A percentile compares a stretch with the other conserved stretches of the same genome.
Conservation (phyloP, 2,888 invertebrate genomes). For the Macrophya alboannulata region DNA sequence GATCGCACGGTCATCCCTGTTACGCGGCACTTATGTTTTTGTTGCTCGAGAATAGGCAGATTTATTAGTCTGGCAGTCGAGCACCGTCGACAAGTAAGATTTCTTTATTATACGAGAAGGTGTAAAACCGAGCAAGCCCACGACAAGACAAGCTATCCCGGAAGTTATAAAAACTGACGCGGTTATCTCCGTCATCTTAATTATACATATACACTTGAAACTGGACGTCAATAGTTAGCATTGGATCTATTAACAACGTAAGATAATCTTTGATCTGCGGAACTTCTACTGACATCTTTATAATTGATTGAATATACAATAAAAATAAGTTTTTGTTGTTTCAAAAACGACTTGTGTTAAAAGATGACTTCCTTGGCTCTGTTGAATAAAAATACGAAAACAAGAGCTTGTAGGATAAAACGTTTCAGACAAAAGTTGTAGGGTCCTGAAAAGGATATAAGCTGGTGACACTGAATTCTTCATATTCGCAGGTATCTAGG, state of each 20-base stretch:
- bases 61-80: constrained; percentile 9
- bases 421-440: no score
- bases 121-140: background rate
- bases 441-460: no score
- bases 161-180: background rate
- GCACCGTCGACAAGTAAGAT: constrained; percentile 1
- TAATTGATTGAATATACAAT: background rate
- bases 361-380: background rate
- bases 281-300: background rate
- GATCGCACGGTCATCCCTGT: background rate
- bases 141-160: background rate
- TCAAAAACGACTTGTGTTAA: background rate
- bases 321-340: background rate
- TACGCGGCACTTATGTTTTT: background rate
- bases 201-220: background rate
- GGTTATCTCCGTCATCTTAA: background rate
- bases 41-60: background rate
- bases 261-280: constrained; percentile 11
- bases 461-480: no score
- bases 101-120: constrained; percentile 29
- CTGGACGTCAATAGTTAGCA: background rate
- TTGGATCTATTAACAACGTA: background rate
- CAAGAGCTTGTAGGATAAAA: no score
- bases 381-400: background rate
- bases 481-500: no score